Evolutionary conservation across 1,140 invertebrate species (phyloP).

Genomic region (Pogonus chalceus): DNA sequence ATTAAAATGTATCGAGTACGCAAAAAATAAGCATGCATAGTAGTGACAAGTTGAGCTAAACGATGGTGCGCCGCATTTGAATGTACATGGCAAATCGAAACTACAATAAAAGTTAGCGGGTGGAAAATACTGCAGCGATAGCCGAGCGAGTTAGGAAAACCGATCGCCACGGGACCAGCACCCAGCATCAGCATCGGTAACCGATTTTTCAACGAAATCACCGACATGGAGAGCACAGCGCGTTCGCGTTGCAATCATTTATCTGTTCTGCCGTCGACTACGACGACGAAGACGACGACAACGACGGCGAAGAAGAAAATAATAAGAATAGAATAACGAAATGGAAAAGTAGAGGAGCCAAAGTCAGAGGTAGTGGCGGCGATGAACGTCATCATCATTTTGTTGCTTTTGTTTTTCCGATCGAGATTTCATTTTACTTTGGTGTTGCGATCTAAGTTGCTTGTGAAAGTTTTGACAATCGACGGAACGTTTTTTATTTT

Average conservation of each 20-base stretch:
- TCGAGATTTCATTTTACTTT: constrained; percentile 1
- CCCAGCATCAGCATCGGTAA: background rate
- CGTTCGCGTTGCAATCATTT: background rate
- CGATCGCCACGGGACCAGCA: too few species aligned
- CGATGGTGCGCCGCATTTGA: background rate
- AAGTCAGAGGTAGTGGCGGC: background rate
- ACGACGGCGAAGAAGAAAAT: too few species aligned
- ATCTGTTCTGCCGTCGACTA: too few species aligned
- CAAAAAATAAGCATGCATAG: too few species aligned
- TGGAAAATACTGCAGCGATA: constrained; percentile 1
- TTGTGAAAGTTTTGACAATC: background rate
- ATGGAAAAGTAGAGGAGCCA: too few species aligned
- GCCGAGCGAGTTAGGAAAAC: too few species aligned
- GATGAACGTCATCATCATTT: constrained; percentile 1
- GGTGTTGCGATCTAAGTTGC: background rate
- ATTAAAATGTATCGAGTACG: too few species aligned
- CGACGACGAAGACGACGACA: too few species aligned
- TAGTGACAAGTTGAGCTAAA: too few species aligned
- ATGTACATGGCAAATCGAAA: constrained; percentile 5
- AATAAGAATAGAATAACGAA: too few species aligned
- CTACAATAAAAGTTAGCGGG: constrained; percentile 3
- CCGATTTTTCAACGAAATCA: constrained; percentile 3
- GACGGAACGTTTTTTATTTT: background rate
- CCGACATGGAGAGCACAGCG: too few species aligned
- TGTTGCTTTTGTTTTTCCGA: background rate